Evolutionary conservation across 2,888 invertebrate species (phyloP).

Genomic region (Minunthozetes semirufus): DNA sequence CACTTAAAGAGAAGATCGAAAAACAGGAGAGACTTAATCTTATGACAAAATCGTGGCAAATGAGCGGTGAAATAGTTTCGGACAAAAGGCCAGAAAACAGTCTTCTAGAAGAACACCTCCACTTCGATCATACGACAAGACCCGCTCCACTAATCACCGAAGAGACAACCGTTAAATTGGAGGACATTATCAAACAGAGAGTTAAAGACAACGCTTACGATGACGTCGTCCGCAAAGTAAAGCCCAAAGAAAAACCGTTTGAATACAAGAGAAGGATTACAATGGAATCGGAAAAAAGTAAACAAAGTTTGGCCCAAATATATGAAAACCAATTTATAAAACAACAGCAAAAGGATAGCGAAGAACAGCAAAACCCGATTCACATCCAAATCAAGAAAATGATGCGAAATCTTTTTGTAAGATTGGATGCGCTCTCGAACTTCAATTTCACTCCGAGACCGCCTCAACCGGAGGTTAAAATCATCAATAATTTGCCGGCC

Average conservation of each 20-base stretch:
- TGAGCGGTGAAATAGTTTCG: slow-evolving; percentile 80
- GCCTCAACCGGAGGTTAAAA: slow-evolving; percentile 75
- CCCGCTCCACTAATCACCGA: slow-evolving; percentile 89
- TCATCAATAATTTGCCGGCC: slow-evolving; percentile 82
- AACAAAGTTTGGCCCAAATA: slow-evolving; percentile 82
- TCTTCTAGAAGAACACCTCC: slow-evolving; percentile 79
- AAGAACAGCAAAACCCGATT: slow-evolving; percentile 58
- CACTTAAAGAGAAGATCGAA: slow-evolving; percentile 48
- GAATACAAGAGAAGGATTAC: slow-evolving; percentile 80
- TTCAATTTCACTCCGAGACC: slow-evolving; percentile 88
- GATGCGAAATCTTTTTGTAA: slow-evolving; percentile 69
- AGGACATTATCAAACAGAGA: slow-evolving; percentile 81
- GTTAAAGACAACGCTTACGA: slow-evolving; percentile 75
- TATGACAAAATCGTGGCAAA: slow-evolving; percentile 83
- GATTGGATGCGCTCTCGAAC: slow-evolving; percentile 85
- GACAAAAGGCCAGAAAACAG: slow-evolving; percentile 79
- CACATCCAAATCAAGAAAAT: slow-evolving; percentile 68
- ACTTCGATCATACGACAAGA: slow-evolving; percentile 74
- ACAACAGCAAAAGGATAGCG: slow-evolving; percentile 52
- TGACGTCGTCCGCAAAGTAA: slow-evolving; percentile 79
- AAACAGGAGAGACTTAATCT: slow-evolving; percentile 53
- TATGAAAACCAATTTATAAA: slow-evolving; percentile 64
- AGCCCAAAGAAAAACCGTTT: slow-evolving; percentile 70
- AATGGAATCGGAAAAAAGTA: slow-evolving; percentile 88
- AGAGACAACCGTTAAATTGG: slow-evolving; percentile 74